Evolutionary conservation across 2,113 vertebrate genomes (phyloP).

Genomic region (Ictalurus furcatus): DNA sequence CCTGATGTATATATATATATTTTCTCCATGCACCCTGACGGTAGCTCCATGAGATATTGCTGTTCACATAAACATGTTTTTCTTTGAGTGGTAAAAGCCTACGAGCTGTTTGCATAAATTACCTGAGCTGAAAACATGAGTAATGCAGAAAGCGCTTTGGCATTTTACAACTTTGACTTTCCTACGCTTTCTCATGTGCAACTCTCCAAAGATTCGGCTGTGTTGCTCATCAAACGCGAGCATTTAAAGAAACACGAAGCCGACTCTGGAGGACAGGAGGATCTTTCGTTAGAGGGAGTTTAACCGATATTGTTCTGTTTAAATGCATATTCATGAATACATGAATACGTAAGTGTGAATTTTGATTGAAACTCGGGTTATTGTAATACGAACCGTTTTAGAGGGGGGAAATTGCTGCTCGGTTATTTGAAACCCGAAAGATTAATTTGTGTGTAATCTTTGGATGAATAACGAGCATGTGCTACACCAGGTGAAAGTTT

Average conservation of each 20-base stretch:
- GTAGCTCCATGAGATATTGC: constrained; percentile 28
- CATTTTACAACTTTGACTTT: constrained; percentile 44
- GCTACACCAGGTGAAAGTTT: not conserved
- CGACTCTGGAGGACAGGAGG: constrained; percentile 17
- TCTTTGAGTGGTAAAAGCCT: constrained; percentile 43
- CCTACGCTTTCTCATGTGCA: not conserved
- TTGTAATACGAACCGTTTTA: not conserved
- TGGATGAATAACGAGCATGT: not conserved
- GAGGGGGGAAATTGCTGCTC: not conserved
- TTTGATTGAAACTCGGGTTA: not conserved
- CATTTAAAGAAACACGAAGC: constrained; percentile 44
- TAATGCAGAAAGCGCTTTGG: constrained; percentile 35
- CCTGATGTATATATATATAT: not conserved
- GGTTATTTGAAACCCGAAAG: not conserved
- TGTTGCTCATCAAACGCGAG: constrained; percentile 47
- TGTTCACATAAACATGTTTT: constrained; percentile 42
- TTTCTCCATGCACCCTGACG: not conserved
- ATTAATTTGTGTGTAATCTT: not conserved
- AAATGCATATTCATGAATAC: constrained; percentile 54
- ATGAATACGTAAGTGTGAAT: not conserved
- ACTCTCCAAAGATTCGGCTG: constrained; percentile 18
- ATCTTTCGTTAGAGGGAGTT: constrained; percentile 36
- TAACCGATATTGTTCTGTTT: constrained; percentile 45
- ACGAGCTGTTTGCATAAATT: constrained; percentile 53
- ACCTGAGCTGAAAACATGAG: constrained; percentile 40